Evolutionary conservation across 2,797 vertebrate species (phyloP).

Genomic region (Argentina silus): DNA sequence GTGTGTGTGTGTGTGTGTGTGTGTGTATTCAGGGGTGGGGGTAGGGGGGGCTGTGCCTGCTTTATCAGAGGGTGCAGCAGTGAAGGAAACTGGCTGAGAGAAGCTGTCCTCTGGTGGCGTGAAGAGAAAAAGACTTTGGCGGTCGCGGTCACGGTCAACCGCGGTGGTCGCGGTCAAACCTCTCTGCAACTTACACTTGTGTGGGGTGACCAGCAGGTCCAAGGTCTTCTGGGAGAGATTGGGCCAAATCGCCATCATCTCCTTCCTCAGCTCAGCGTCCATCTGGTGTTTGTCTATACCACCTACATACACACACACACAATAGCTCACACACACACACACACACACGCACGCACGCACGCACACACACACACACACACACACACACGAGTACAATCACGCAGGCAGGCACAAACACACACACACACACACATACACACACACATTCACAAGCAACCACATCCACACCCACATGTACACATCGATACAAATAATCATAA

Average conservation of each 20-base stretch:
- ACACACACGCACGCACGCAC: slow-evolving; percentile 27
- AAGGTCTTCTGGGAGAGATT: slow-evolving; percentile 94
- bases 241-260: slow-evolving; percentile 98
- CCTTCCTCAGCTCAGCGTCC: slow-evolving; percentile 92
- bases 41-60: slow-evolving; percentile 40
- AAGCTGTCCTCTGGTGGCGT: slow-evolving; percentile 78
- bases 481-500: slow-evolving; percentile 8
- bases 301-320: slow-evolving; percentile 47
- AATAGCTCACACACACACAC: slow-evolving; percentile 19
- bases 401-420: slow-evolving; percentile 12
- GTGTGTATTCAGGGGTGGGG: not conserved
- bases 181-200: slow-evolving; percentile 88
- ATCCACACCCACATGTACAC: slow-evolving; percentile 41
- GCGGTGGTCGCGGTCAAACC: slow-evolving; percentile 19
- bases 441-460: slow-evolving; percentile 29
- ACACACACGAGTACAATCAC: slow-evolving; percentile 11
- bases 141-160: slow-evolving; percentile 29
- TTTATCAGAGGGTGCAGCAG: slow-evolving; percentile 81
- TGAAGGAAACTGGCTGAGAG: slow-evolving; percentile 72
- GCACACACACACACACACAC: slow-evolving; percentile 12
- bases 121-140: slow-evolving; percentile 60
- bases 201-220: slow-evolving; percentile 93
- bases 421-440: slow-evolving; percentile 15
- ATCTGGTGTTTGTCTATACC: slow-evolving; percentile 93
- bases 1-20: slow-evolving; percentile 15